phyloP scores from a whole-genome alignment of 2,113 vertebrate species.

The Myrmophylax atrothorax region DNA sequence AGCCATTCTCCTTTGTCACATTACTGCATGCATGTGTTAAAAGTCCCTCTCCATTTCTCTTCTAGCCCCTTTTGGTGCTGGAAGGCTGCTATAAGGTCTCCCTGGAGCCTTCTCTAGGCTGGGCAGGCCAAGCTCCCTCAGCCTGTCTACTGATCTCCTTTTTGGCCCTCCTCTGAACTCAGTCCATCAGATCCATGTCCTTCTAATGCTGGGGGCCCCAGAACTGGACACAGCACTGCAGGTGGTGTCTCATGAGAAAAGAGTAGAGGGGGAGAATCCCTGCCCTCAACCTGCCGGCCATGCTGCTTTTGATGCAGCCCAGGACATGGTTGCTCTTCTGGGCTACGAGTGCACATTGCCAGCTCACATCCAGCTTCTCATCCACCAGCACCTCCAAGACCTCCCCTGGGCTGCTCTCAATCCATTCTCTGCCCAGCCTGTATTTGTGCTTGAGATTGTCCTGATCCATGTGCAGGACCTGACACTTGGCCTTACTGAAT shows the following conservation, averaged over 20 bases:
- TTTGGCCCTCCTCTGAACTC: neutral
- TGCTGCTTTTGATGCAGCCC: neutral
- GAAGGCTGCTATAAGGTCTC: neutral
- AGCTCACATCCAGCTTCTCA: neutral
- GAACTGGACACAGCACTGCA: neutral
- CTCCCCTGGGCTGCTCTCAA: neutral
- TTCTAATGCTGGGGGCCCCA: neutral
- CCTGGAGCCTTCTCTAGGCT: neutral
- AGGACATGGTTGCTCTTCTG: neutral
- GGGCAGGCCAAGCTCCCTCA: neutral
- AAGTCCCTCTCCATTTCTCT: neutral
- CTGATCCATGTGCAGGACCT: neutral
- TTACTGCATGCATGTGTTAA: neutral
- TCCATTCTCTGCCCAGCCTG: neutral
- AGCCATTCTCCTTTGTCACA: neutral
- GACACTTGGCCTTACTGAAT: neutral
- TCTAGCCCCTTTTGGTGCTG: neutral
- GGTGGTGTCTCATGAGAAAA: neutral
- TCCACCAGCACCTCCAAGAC: neutral
- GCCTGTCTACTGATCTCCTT: neutral
- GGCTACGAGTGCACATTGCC: accelerated
- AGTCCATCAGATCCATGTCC: neutral
- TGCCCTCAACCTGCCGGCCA: neutral
- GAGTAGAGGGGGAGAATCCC: neutral
- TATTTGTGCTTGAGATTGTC: neutral